Percentiles rank a stretch among this genome's conserved stretches.
These are phyloP conservation scores for Drosophila lini DNA, from an alignment of 1,140 invertebrate species.

Conservation along the genomic window DNA sequence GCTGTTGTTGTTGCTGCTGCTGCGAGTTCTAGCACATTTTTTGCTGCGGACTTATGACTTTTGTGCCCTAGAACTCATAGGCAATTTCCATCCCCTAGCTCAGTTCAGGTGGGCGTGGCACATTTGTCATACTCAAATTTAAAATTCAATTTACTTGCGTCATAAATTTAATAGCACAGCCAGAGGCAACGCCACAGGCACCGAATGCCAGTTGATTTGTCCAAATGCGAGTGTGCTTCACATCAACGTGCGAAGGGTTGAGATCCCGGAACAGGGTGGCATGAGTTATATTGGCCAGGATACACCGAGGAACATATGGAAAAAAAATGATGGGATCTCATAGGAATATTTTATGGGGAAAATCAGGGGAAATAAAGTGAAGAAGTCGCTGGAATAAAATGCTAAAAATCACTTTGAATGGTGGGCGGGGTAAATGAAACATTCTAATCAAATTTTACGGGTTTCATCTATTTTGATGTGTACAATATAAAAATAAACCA, in stretches of 20 bases:
- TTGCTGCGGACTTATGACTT: slow-evolving; percentile 71
- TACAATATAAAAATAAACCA: background rate
- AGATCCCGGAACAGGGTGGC: background rate
- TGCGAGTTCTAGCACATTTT: slow-evolving; percentile 21
- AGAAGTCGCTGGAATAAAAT: slow-evolving; percentile 14
- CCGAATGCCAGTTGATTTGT: slow-evolving; percentile 63
- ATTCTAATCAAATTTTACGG: background rate
- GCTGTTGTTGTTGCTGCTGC: slow-evolving; percentile 61
- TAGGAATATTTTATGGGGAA: slow-evolving; percentile 38
- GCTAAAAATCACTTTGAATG: background rate
- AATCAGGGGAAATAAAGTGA: slow-evolving; percentile 33
- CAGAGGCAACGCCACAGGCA: slow-evolving; percentile 27
- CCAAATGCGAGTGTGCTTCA: slow-evolving; percentile 22
- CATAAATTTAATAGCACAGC: slow-evolving; percentile 79
- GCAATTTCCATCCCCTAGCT: slow-evolving; percentile 64
- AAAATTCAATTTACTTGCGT: slow-evolving; percentile 83
- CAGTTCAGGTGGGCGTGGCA: slow-evolving; percentile 48
- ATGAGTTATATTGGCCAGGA: slow-evolving; percentile 32
- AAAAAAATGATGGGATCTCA: slow-evolving; percentile 21
- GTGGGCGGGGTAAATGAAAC: background rate
- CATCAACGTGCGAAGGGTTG: slow-evolving; percentile 29
- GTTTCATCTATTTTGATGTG: background rate
- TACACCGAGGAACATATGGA: background rate
- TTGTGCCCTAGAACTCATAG: slow-evolving; percentile 64
- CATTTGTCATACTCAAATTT: slow-evolving; percentile 83